Conservation (phyloP, 2,797 vertebrate genomes). For the Glossophaga mutica region DNA sequence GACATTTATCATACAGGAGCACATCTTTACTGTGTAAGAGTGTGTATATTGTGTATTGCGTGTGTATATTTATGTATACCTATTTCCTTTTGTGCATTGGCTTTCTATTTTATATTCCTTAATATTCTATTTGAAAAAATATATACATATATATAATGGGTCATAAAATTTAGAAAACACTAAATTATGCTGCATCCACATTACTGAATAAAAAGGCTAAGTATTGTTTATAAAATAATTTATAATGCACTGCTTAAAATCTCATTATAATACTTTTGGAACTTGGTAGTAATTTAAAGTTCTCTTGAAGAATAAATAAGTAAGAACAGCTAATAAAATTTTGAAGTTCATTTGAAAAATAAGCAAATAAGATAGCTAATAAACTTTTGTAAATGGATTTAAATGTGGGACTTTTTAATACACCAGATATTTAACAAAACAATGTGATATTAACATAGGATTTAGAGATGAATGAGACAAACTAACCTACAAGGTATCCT, state of each 20-base stretch:
- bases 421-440: slow-evolving; percentile 18
- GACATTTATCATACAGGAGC: not conserved
- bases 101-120: not conserved
- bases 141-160: not conserved
- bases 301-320: slow-evolving; percentile 37
- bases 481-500: not conserved
- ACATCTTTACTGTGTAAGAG: not conserved
- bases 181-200: not conserved
- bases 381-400: slow-evolving; percentile 44
- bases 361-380: slow-evolving; percentile 53
- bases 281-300: slow-evolving; percentile 27
- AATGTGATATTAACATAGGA: slow-evolving; percentile 46
- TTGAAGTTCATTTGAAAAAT: slow-evolving; percentile 40
- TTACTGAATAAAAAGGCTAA: not conserved
- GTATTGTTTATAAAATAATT: not conserved
- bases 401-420: not conserved
- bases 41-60: not conserved
- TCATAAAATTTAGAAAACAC: not conserved
- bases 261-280: not conserved
- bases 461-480: slow-evolving; percentile 20
- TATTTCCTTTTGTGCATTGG: not conserved
- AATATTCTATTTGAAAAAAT: not conserved
- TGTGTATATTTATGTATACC: not conserved
- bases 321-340: slow-evolving; percentile 27
- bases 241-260: not conserved